Percentiles rank a stretch among this genome's conserved stretches.
phyloP scores from a whole-genome alignment of 2,113 vertebrate genomes.

The Potamarius usumacintae region DNA sequence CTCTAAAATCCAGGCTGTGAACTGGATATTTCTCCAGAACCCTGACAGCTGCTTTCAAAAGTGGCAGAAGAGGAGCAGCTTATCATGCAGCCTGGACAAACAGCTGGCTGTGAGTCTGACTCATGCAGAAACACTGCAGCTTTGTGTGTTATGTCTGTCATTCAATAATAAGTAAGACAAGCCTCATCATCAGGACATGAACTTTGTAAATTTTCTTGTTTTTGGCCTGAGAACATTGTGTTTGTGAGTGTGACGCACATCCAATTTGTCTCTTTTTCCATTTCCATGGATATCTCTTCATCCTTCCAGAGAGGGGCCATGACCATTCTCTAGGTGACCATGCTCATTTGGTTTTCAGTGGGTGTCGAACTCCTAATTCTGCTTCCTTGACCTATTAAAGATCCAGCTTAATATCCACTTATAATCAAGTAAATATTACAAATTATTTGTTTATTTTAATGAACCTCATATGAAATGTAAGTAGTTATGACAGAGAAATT shows the following conservation, averaged over 20 bases:
- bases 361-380: background rate
- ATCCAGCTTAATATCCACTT: background rate
- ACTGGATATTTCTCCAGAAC: constrained; percentile 47
- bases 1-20: constrained; percentile 49
- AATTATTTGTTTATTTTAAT: background rate
- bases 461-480: background rate
- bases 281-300: background rate
- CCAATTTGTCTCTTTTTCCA: background rate
- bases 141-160: constrained; percentile 37
- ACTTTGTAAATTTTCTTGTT: background rate
- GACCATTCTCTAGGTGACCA: background rate
- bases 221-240: background rate
- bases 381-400: background rate
- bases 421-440: background rate
- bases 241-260: background rate
- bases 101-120: constrained; percentile 55
- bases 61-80: constrained; percentile 30
- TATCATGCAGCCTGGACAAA: constrained; percentile 39
- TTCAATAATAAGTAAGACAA: constrained; percentile 23
- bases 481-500: background rate
- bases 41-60: constrained; percentile 53
- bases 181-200: constrained; percentile 3
- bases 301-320: constrained; percentile 11
- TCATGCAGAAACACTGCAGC: constrained; percentile 51
- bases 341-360: constrained; percentile 3